Conservation (phyloP, 2,888 invertebrate species). For the Apotomis turbidana region DNA sequence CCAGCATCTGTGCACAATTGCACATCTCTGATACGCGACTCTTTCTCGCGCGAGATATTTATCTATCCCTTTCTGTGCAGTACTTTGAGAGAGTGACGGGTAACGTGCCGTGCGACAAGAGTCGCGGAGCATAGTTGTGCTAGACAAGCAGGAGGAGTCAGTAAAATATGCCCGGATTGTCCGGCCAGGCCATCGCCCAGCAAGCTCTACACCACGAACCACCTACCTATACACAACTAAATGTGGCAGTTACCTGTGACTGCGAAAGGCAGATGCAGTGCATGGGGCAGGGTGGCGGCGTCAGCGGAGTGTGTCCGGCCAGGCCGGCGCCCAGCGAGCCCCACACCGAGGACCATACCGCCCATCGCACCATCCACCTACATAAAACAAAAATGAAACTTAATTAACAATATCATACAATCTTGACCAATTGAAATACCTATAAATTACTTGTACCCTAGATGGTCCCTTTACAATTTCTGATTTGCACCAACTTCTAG, state of each 20-base stretch:
- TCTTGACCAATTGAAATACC: too few relatives aligned
- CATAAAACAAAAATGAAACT: slow-evolving; percentile 6
- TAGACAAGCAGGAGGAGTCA: slow-evolving; percentile 77
- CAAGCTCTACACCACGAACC: slow-evolving; percentile 56
- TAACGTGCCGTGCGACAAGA: too few relatives aligned
- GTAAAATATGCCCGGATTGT: slow-evolving; percentile 65
- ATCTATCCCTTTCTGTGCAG: too few relatives aligned
- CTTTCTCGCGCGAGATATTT: too few relatives aligned
- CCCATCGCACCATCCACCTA: slow-evolving; percentile 75
- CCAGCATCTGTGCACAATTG: too few relatives aligned
- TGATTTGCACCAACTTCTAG: too few relatives aligned
- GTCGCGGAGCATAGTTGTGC: too few relatives aligned
- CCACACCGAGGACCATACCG: slow-evolving; percentile 62
- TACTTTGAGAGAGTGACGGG: too few relatives aligned
- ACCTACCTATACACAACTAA: slow-evolving; percentile 16
- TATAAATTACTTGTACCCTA: too few relatives aligned
- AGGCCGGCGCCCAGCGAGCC: slow-evolving; percentile 54
- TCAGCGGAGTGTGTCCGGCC: slow-evolving; percentile 61
- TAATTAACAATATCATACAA: too few relatives aligned
- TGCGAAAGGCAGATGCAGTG: slow-evolving; percentile 94
- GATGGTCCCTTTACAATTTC: too few relatives aligned
- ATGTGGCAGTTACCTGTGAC: slow-evolving; percentile 87
- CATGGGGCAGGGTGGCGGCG: slow-evolving; percentile 87
- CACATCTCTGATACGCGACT: too few relatives aligned
- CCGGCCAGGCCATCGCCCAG: slow-evolving; percentile 55